Percentiles rank a stretch among this genome's conserved stretches.
Evolutionary conservation across 2,797 vertebrate species (phyloP).

Genomic region (Caiman crocodilus): DNA sequence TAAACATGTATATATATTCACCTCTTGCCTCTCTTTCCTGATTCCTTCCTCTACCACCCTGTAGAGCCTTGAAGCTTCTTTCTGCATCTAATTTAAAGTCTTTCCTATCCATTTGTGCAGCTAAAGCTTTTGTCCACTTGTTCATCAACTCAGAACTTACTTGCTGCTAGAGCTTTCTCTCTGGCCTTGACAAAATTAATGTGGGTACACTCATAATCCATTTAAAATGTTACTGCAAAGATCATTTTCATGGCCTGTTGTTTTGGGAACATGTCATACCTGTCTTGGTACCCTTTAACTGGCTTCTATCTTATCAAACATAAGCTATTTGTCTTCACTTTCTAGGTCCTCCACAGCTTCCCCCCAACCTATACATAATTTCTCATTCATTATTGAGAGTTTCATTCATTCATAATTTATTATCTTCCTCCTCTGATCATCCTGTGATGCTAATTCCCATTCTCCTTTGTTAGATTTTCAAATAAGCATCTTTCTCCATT

Average conservation of each 20-base stretch:
- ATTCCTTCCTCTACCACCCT: neutral
- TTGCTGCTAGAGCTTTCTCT: neutral
- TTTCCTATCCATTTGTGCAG: neutral
- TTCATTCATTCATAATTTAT: too few species aligned
- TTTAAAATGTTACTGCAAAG: neutral
- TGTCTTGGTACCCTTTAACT: too few species aligned
- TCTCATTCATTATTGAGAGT: too few species aligned
- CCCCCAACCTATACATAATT: too few species aligned
- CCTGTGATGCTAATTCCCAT: too few species aligned
- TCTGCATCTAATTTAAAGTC: neutral
- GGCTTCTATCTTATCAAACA: too few species aligned
- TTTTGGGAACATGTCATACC: too few species aligned
- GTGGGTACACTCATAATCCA: neutral
- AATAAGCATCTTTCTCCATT: neutral
- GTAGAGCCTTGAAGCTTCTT: neutral
- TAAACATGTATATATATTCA: neutral
- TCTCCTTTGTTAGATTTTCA: neutral
- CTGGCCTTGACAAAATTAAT: neutral
- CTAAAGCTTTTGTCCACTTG: neutral
- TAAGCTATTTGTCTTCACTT: too few species aligned
- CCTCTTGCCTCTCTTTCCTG: neutral
- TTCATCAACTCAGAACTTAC: neutral
- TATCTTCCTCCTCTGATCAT: too few species aligned
- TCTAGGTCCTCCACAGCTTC: too few species aligned
- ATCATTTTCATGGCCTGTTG: too few species aligned